Base-by-base conservation (phyloP, 2,113 vertebrate genomes). In the Leucoraja erinaceus region DNA sequence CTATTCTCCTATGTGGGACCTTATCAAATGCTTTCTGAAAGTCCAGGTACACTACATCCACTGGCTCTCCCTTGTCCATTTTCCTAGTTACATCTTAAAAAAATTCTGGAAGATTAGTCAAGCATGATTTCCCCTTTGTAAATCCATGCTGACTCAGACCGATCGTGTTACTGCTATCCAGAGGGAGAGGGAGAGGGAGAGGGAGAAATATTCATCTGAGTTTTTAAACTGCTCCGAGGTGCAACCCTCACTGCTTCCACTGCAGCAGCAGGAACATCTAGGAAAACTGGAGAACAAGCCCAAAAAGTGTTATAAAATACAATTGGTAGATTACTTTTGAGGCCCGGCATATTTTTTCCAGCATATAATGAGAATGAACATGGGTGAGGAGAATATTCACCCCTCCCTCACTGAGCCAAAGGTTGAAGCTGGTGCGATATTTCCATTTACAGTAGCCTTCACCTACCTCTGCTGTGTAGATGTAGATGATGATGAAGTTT, bases 401-500 rank as follows among this genome's bases (percentile, higher is more conserved):
- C n/a, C 28, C 28, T 12, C 59, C 16, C n/a, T 86, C 28, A 84
- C 9, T 28, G 81, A 84, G 47, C 25, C 22, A 28, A 59, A 4
- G 56, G 0, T n/a, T 25, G 14, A 12, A 25, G 6, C 31, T 4
- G 5, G 33, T 91, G 68, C 4, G 0, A 1, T 63, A 72, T 28
- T 70, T 38, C 1, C 33, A 91, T 25, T 72, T 22, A 11, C 11
- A 72, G 5, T 1, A 9, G 18, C 6, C 14, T 4, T 38, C 38
- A 94, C 95, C 0, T 28, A 99, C 99, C 98, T 99, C 99, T 3
- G 98, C 99, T 0, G 98, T 99, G 94, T 99, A 99, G 94, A 99
- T 98, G 93, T 99, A 99, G 94, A 99, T 97, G 94, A 97, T 98
- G 92, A 96, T 99, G 95, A 99, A 99, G 95, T 99, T 99, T 93